phyloP scores from a whole-genome alignment of 2,888 invertebrate genomes.

The Diabrotica balteata region DNA sequence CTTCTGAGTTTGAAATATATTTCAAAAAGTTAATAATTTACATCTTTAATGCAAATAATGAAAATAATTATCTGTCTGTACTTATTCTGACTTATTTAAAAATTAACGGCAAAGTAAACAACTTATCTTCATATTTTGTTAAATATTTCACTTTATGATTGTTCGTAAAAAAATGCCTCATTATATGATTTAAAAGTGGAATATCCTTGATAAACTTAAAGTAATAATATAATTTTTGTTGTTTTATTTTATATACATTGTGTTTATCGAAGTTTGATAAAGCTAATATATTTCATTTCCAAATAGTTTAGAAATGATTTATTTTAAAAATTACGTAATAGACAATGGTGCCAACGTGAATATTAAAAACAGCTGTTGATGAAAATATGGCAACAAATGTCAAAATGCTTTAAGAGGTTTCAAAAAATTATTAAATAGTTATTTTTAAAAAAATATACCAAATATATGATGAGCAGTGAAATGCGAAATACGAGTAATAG shows the following conservation, averaged over 20 bases:
- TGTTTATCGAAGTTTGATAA: too few relatives aligned
- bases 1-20: too few relatives aligned
- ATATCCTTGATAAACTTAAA: neutral
- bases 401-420: constrained; percentile 36
- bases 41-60: neutral
- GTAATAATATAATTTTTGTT: too few relatives aligned
- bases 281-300: too few relatives aligned
- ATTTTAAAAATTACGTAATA: constrained; percentile 24
- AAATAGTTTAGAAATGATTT: constrained; percentile 9
- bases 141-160: neutral
- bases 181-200: neutral
- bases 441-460: constrained; percentile 26
- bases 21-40: too few relatives aligned
- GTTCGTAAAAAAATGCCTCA: neutral
- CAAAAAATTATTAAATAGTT: constrained; percentile 27
- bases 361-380: constrained; percentile 44
- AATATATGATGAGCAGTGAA: constrained; percentile 54
- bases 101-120: neutral
- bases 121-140: neutral
- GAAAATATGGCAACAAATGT: constrained; percentile 38
- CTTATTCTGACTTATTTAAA: too few relatives aligned
- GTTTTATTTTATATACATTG: too few relatives aligned
- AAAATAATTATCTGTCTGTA: neutral
- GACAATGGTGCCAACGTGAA: constrained; percentile 36
- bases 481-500: constrained; percentile 54